Conservation (phyloP, 2,888 invertebrate genomes). For the Plebejus argus region DNA sequence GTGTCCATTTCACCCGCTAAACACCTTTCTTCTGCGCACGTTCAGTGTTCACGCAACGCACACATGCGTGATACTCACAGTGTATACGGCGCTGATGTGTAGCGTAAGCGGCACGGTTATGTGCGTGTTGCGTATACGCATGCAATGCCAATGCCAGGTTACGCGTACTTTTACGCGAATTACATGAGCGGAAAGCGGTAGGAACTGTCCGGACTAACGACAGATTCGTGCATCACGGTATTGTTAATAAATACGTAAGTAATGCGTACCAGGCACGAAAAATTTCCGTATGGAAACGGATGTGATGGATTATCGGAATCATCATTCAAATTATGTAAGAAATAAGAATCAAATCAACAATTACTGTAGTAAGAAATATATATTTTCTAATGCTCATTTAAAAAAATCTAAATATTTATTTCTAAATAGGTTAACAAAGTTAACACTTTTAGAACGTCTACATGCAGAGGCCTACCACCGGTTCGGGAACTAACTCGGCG, state of each 20-base stretch:
- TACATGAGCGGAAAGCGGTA: constrained; percentile 71
- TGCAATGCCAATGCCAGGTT: constrained; percentile 78
- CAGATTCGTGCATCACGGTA: constrained; percentile 36
- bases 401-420: no score
- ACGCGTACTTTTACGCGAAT: constrained; percentile 66
- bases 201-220: constrained; percentile 47
- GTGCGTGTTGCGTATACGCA: constrained; percentile 75
- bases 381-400: no score
- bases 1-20: constrained; percentile 75
- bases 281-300: background rate
- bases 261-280: constrained; percentile 2
- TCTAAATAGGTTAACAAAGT: no score
- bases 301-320: background rate
- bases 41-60: constrained; percentile 56
- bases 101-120: constrained; percentile 39
- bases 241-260: constrained; percentile 32
- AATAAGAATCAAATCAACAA: background rate
- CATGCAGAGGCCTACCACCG: no score
- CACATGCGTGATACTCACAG: constrained; percentile 38
- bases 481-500: no score
- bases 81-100: constrained; percentile 33
- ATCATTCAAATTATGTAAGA: background rate
- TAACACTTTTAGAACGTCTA: no score
- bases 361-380: background rate
- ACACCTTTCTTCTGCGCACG: constrained; percentile 79